phyloP scores from a whole-genome alignment of 2,113 vertebrate genomes.

The Pseudorasbora parva region DNA sequence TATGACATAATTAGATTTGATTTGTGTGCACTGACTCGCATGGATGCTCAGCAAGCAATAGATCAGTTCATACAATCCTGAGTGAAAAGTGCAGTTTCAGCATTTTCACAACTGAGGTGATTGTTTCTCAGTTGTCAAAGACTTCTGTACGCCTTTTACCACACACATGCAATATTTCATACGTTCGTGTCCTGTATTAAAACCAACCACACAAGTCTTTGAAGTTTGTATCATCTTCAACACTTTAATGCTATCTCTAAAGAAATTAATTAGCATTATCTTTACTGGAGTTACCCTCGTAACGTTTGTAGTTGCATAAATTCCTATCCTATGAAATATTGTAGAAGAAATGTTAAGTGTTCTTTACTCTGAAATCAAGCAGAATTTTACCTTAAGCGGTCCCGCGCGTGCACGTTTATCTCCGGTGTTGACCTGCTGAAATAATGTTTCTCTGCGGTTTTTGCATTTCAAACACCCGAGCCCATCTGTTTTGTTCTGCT shows the following conservation, averaged over 20 bases:
- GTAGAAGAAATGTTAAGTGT: not conserved
- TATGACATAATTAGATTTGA: not conserved
- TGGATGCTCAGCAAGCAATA: not conserved
- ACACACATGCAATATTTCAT: constrained; percentile 51
- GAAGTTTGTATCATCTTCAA: not conserved
- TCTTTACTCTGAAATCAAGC: not conserved
- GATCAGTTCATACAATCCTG: not conserved
- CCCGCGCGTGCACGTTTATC: constrained; percentile 4
- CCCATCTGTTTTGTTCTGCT: not conserved
- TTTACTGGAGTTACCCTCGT: not conserved
- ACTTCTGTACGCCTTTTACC: constrained; percentile 52
- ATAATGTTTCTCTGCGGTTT: not conserved
- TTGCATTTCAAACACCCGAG: not conserved
- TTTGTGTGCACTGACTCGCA: not conserved
- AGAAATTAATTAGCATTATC: not conserved
- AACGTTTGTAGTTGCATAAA: not conserved
- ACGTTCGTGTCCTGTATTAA: constrained; percentile 38
- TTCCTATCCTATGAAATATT: not conserved
- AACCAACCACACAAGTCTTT: not conserved
- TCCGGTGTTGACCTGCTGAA: not conserved
- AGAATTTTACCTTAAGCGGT: constrained; percentile 6
- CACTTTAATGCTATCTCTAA: not conserved
- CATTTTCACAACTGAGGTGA: not conserved
- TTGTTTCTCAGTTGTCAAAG: constrained; percentile 45
- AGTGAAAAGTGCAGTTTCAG: constrained; percentile 14